phyloP scores from a whole-genome alignment of 1,140 invertebrate genomes.

The Drosophila punjabiensis region DNA sequence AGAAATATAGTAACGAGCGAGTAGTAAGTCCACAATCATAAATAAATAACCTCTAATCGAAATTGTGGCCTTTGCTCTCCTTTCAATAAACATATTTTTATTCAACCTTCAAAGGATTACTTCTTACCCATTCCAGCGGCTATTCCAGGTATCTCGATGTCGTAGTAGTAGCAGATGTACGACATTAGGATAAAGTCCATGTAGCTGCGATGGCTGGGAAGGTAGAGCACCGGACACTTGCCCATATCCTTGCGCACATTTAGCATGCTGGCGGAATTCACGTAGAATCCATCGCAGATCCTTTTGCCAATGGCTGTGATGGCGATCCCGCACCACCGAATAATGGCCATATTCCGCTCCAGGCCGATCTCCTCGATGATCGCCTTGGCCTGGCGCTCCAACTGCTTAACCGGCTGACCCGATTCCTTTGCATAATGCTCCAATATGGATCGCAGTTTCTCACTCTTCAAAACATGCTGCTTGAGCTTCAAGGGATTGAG shows the following conservation, averaged over 20 bases:
- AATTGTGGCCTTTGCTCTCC: background rate
- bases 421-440: constrained; percentile 77
- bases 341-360: constrained; percentile 91
- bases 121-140: constrained; percentile 96
- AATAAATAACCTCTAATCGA: background rate
- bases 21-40: background rate
- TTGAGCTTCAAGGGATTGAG: constrained; percentile 84
- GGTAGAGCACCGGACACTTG: constrained; percentile 92
- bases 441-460: constrained; percentile 73
- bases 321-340: constrained; percentile 93
- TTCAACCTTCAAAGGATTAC: constrained; percentile 33
- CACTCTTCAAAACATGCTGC: constrained; percentile 72
- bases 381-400: constrained; percentile 87
- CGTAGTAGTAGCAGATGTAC: constrained; percentile 95
- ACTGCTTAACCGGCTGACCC: constrained; percentile 78
- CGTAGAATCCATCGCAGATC: constrained; percentile 87
- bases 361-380: constrained; percentile 96
- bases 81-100: background rate
- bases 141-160: constrained; percentile 97
- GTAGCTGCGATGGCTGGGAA: constrained; percentile 98
- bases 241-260: constrained; percentile 89
- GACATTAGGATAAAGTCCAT: constrained; percentile 97
- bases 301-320: constrained; percentile 90
- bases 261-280: constrained; percentile 87
- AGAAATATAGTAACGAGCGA: background rate